These are phyloP conservation scores for Cossypha polioptera DNA, from an alignment of 2,797 vertebrate species.

Conservation along the genomic window DNA sequence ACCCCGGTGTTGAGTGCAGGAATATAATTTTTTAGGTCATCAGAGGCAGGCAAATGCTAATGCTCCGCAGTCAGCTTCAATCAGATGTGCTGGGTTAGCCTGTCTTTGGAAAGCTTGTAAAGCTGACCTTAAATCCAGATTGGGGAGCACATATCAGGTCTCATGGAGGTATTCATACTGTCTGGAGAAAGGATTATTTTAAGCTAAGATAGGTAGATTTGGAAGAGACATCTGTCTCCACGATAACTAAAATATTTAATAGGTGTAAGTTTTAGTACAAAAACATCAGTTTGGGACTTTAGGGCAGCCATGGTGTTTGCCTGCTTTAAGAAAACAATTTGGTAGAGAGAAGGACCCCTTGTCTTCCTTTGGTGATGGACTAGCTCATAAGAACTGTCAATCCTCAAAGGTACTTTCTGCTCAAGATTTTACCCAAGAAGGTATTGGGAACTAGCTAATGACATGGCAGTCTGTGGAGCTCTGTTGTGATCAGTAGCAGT, in stretches of 20 bases:
- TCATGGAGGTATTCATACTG: neutral
- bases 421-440: neutral
- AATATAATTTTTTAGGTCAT: neutral
- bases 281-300: neutral
- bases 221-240: neutral
- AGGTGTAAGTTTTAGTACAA: neutral
- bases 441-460: neutral
- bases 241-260: neutral
- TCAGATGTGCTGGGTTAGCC: neutral
- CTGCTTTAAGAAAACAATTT: neutral
- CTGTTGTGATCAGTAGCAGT: neutral
- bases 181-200: neutral
- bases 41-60: neutral
- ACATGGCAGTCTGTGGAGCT: neutral
- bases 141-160: neutral
- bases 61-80: neutral
- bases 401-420: neutral
- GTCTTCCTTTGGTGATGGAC: neutral
- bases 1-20: neutral
- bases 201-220: neutral
- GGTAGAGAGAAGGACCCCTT: neutral
- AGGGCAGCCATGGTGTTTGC: neutral
- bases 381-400: neutral
- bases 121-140: neutral
- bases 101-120: neutral